These are phyloP conservation scores for Otis tarda DNA, from an alignment of 2,113 vertebrate genomes.

Conservation along the genomic window DNA sequence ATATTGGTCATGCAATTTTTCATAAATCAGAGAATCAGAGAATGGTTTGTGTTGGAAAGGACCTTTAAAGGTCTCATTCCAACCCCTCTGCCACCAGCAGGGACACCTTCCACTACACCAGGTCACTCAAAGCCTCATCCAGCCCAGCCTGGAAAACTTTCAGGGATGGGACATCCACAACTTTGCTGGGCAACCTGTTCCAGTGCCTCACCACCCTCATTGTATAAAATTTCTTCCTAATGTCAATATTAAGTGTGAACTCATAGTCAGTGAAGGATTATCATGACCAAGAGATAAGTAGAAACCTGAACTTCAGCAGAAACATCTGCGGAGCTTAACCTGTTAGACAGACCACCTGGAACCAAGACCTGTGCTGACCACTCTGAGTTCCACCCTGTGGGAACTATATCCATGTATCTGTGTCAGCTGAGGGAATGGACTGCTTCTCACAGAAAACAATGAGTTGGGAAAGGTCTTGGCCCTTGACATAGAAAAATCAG, in stretches of 20 bases:
- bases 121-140: accelerated
- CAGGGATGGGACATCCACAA: background rate
- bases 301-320: background rate
- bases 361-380: background rate
- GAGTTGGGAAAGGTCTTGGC: background rate
- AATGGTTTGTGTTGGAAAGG: background rate
- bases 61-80: background rate
- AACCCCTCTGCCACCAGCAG: background rate
- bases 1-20: background rate
- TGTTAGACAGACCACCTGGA: background rate
- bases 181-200: background rate
- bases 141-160: background rate
- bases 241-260: background rate
- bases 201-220: background rate
- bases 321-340: background rate
- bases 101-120: background rate
- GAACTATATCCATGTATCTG: background rate
- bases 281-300: background rate
- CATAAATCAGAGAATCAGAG: background rate
- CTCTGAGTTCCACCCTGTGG: background rate
- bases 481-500: background rate
- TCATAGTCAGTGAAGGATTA: background rate
- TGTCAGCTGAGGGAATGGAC: background rate
- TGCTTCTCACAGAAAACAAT: background rate
- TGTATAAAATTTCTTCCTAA: background rate